Conservation (phyloP, 2,888 invertebrate species). For the Drosophila testacea region DNA sequence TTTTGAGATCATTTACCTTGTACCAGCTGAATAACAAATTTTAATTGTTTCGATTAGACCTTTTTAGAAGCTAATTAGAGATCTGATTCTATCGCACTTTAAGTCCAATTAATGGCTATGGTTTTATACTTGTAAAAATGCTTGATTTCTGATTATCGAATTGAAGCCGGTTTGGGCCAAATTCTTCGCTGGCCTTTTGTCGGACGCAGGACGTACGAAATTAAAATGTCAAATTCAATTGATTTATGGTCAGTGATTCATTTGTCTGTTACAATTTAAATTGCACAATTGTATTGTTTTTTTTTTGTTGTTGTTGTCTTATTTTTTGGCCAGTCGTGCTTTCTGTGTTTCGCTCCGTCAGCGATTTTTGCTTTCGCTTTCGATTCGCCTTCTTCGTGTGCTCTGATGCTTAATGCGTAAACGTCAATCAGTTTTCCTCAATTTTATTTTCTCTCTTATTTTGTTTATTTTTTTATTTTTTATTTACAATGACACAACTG, state of each 20-base stretch:
- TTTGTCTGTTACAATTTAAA: slow-evolving; percentile 49
- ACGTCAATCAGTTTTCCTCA: slow-evolving; percentile 28
- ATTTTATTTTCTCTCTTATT: slow-evolving; percentile 2
- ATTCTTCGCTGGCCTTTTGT: slow-evolving; percentile 10
- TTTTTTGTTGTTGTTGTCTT: slow-evolving; percentile 19
- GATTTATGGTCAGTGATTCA: slow-evolving; percentile 67
- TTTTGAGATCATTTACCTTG: not conserved
- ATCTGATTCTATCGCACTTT: not conserved
- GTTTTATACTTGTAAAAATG: not conserved
- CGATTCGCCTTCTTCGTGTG: slow-evolving; percentile 9
- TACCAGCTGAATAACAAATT: not conserved
- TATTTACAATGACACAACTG: slow-evolving; percentile 17
- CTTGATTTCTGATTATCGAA: slow-evolving; percentile 16
- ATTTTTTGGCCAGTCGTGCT: slow-evolving; percentile 17
- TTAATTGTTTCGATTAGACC: not conserved
- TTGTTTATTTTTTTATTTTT: slow-evolving; percentile 1
- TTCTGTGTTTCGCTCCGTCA: slow-evolving; percentile 25
- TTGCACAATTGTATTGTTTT: slow-evolving; percentile 39
- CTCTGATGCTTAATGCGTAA: slow-evolving; percentile 12
- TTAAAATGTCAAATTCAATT: slow-evolving; percentile 69
- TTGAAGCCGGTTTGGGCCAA: slow-evolving; percentile 14
- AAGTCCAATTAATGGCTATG: not conserved
- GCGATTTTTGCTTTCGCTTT: slow-evolving; percentile 25
- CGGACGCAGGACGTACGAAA: slow-evolving; percentile 43
- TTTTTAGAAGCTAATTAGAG: not conserved